A percentile compares a stretch with the other conserved stretches of the same genome.
phyloP scores from a whole-genome alignment of 2,113 vertebrate genomes.

The Atractosteus spatula region DNA sequence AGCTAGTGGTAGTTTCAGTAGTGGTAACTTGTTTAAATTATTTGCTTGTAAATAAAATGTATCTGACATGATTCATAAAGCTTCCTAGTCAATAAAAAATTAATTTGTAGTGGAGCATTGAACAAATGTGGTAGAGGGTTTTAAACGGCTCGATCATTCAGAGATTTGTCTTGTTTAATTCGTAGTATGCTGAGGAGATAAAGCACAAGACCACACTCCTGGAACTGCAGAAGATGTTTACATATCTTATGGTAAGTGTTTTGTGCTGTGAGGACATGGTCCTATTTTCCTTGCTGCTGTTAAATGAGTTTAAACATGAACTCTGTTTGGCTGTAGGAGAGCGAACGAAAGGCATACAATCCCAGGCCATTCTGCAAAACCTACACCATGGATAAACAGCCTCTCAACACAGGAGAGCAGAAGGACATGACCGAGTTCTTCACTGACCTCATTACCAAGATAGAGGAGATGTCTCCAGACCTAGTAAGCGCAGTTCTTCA shows the following conservation, averaged over 20 bases:
- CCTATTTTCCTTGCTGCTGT: not conserved
- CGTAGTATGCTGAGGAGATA: slow-evolving; percentile 94
- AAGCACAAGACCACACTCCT: slow-evolving; percentile 97
- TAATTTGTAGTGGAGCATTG: too few relatives aligned
- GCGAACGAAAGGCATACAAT: slow-evolving; percentile 96
- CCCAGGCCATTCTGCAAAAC: slow-evolving; percentile 97
- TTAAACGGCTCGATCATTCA: too few relatives aligned
- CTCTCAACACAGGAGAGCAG: slow-evolving; percentile 95
- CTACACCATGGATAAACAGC: slow-evolving; percentile 98
- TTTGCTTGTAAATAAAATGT: too few relatives aligned
- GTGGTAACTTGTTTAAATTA: too few relatives aligned
- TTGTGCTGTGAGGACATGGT: not conserved
- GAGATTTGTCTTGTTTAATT: slow-evolving; percentile 29
- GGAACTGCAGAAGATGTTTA: slow-evolving; percentile 99
- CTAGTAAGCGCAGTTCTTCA: slow-evolving; percentile 66
- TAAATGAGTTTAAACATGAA: slow-evolving; percentile 6
- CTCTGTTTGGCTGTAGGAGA: slow-evolving; percentile 71
- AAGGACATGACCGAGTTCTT: slow-evolving; percentile 99
- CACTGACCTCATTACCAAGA: slow-evolving; percentile 98
- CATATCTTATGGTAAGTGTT: slow-evolving; percentile 89
- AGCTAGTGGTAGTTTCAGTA: too few relatives aligned
- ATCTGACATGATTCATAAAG: too few relatives aligned
- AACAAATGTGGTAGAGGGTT: too few relatives aligned
- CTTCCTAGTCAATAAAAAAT: too few relatives aligned
- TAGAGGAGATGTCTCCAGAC: slow-evolving; percentile 98